phyloP scores from a whole-genome alignment of 1,140 invertebrate species.

The Drosophila kikkawai region DNA sequence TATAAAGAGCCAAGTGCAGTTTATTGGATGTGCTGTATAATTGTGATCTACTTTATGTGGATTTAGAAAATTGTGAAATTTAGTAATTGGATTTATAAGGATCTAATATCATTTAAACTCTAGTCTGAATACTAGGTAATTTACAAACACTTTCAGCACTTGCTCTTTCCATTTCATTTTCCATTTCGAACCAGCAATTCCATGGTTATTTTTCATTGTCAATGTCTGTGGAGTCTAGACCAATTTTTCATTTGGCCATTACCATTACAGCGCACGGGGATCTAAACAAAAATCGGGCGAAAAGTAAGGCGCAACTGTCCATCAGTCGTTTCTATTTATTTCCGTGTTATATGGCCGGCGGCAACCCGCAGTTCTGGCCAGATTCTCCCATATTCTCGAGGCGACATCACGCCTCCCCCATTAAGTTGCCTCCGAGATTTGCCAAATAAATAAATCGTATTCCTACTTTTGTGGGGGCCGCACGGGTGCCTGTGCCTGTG shows the following conservation, averaged over 20 bases:
- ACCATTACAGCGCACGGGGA: conserved; percentile 52
- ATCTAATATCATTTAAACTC: neutral
- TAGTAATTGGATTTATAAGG: neutral
- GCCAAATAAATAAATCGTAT: conserved; percentile 70
- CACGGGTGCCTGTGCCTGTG: conserved; percentile 11
- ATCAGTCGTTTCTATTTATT: conserved; percentile 47
- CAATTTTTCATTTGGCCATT: conserved; percentile 52
- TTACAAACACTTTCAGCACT: neutral
- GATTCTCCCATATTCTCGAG: conserved; percentile 20
- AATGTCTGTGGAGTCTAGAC: conserved; percentile 30
- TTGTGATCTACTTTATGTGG: conserved; percentile 21
- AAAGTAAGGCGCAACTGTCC: conserved; percentile 73
- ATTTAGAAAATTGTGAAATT: neutral
- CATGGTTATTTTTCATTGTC: conserved; percentile 42
- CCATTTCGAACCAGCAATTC: conserved; percentile 1
- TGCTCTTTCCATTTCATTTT: neutral
- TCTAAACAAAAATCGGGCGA: conserved; percentile 38
- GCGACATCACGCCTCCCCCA: conserved; percentile 30
- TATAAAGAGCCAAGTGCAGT: conserved; percentile 45
- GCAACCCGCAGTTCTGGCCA: neutral
- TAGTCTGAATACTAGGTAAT: neutral
- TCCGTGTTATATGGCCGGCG: conserved; percentile 54
- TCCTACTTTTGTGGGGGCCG: conserved; percentile 52
- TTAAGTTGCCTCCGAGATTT: conserved; percentile 49
- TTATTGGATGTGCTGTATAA: conserved; percentile 37